phyloP scores from a whole-genome alignment of 2,888 invertebrate genomes.

The Macaria notata region DNA sequence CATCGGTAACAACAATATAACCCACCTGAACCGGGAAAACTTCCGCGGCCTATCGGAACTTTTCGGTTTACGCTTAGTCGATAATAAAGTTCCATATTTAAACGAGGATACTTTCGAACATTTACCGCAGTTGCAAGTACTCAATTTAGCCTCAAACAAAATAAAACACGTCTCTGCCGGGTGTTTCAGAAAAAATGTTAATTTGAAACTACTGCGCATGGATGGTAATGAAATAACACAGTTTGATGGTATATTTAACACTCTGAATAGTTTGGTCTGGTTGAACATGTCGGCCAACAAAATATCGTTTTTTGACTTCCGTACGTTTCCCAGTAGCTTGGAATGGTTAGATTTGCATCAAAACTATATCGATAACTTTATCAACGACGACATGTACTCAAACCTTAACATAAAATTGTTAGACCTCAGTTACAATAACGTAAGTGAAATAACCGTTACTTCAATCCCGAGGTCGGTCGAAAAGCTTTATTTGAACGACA shows the following conservation, averaged over 20 bases:
- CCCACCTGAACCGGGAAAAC: constrained; percentile 86
- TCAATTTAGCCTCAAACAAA: constrained; percentile 91
- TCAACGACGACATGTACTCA: constrained; percentile 78
- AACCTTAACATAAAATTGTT: constrained; percentile 86
- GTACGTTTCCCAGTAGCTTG: constrained; percentile 87
- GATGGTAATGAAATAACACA: constrained; percentile 91
- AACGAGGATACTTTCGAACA: constrained; percentile 88
- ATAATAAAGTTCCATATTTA: constrained; percentile 89
- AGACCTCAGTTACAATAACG: constrained; percentile 88
- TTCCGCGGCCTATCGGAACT: constrained; percentile 88
- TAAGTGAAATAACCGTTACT: constrained; percentile 85
- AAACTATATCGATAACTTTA: constrained; percentile 86
- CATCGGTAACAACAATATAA: constrained; percentile 91
- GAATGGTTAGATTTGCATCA: constrained; percentile 91
- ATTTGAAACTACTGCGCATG: constrained; percentile 87
- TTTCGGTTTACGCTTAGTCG: constrained; percentile 89
- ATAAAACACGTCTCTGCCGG: constrained; percentile 87
- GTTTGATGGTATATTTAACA: constrained; percentile 86
- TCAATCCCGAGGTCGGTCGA: constrained; percentile 88
- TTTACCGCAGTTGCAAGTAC: constrained; percentile 87
- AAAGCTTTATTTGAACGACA: constrained; percentile 88
- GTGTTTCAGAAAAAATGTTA: constrained; percentile 87
- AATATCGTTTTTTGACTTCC: constrained; percentile 89
- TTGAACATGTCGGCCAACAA: constrained; percentile 91
- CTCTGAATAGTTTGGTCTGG: constrained; percentile 87